phyloP scores from a whole-genome alignment of 1,140 invertebrate species.

The Ericerus pela region DNA sequence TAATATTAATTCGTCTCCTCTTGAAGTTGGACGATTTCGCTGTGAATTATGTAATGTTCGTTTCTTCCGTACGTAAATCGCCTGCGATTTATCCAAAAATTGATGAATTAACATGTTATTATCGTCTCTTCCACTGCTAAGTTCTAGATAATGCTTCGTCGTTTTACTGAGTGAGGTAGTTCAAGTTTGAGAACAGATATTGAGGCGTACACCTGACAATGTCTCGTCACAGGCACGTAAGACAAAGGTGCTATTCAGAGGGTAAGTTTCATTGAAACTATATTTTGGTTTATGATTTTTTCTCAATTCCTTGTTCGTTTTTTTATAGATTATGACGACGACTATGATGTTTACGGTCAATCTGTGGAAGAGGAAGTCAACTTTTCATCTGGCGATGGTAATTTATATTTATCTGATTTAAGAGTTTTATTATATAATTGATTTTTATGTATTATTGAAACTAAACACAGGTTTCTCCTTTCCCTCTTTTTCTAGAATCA shows the following conservation, averaged over 20 bases:
- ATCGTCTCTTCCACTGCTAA: too few relatives aligned
- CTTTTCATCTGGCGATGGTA: slow-evolving; percentile 71
- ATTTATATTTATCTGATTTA: not conserved
- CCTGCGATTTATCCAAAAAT: too few relatives aligned
- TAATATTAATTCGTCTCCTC: too few relatives aligned
- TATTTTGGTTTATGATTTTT: slow-evolving; percentile 7
- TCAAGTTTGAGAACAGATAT: too few relatives aligned
- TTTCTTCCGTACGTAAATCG: too few relatives aligned
- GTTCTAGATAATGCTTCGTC: too few relatives aligned
- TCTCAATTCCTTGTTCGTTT: slow-evolving; percentile 17
- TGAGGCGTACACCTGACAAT: too few relatives aligned
- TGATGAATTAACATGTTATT: too few relatives aligned
- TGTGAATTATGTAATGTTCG: too few relatives aligned
- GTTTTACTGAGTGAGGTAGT: too few relatives aligned
- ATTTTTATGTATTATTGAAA: not conserved
- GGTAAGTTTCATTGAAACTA: slow-evolving; percentile 30
- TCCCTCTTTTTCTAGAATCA: slow-evolving; percentile 33
- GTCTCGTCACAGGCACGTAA: slow-evolving; percentile 61
- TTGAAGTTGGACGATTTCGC: too few relatives aligned
- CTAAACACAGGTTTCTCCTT: not conserved
- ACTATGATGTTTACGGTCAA: slow-evolving; percentile 82
- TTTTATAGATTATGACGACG: slow-evolving; percentile 65
- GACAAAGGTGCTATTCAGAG: slow-evolving; percentile 57
- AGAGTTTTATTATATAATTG: not conserved
- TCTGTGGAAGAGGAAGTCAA: slow-evolving; percentile 81